Evolutionary conservation across 2,797 vertebrate genomes (phyloP).

Genomic region (Chaetophractus vellerosus): DNA sequence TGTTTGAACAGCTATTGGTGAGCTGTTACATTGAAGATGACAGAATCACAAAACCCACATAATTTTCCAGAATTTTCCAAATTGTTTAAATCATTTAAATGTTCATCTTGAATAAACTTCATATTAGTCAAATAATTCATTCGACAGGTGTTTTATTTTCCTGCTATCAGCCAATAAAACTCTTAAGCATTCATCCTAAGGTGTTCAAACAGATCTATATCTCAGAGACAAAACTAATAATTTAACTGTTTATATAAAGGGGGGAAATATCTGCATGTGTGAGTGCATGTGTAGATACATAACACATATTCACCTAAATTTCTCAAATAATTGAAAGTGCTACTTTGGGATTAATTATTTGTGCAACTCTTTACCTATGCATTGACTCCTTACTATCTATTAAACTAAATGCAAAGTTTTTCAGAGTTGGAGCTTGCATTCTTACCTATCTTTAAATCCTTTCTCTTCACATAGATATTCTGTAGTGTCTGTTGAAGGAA

Average conservation of each 20-base stretch:
- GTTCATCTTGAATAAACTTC: not conserved
- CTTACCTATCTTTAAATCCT: not conserved
- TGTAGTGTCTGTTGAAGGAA: not conserved
- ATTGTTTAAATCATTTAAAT: not conserved
- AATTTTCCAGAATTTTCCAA: not conserved
- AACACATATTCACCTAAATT: too few relatives aligned
- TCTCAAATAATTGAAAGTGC: not conserved
- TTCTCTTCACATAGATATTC: not conserved
- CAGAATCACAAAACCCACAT: not conserved
- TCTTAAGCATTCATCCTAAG: not conserved
- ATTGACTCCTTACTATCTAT: not conserved
- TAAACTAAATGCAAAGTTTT: not conserved
- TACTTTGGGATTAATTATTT: not conserved
- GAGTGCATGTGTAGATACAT: not conserved
- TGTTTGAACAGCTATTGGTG: not conserved
- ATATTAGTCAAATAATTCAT: not conserved
- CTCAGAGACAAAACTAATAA: not conserved
- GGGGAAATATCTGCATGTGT: not conserved
- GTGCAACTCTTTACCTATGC: not conserved
- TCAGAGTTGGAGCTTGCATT: not conserved
- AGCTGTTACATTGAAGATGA: not conserved
- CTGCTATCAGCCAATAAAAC: not conserved
- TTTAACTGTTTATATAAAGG: not conserved
- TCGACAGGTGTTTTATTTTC: not conserved
- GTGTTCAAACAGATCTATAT: not conserved